Conservation (phyloP, 1,140 invertebrate genomes). For the Cotesia glomerata region DNA sequence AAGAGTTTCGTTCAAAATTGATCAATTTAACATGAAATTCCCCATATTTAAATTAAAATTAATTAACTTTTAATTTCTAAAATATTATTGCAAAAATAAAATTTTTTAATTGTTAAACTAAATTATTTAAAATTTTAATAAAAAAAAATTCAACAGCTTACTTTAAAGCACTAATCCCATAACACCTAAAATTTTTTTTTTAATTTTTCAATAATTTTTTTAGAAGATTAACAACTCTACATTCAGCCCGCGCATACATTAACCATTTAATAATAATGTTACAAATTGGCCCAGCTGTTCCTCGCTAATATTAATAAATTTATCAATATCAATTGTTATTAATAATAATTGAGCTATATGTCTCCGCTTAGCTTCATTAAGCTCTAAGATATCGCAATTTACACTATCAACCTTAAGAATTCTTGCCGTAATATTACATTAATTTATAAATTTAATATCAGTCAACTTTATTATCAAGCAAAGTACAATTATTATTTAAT, state of each 20-base stretch:
- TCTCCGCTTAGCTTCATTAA: slow-evolving; percentile 12
- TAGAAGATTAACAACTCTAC: background rate
- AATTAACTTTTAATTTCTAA: too few species aligned
- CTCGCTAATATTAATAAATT: background rate
- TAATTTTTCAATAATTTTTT: background rate
- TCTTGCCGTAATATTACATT: background rate
- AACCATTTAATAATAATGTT: background rate
- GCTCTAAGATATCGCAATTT: slow-evolving; percentile 17
- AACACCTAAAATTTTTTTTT: too few species aligned
- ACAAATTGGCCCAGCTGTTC: slow-evolving; percentile 10
- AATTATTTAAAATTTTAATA: too few species aligned
- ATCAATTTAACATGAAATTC: too few species aligned
- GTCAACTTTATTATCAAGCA: slow-evolving; percentile 27
- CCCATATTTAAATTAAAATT: too few species aligned
- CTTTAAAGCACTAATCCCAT: too few species aligned
- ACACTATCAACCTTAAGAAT: slow-evolving; percentile 11
- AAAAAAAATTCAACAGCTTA: too few species aligned
- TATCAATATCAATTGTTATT: too few species aligned
- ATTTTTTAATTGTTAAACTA: too few species aligned
- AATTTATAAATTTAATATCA: slow-evolving; percentile 25
- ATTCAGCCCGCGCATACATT: background rate
- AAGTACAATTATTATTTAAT: slow-evolving; percentile 7
- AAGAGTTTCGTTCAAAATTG: too few species aligned
- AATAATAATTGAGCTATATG: slow-evolving; percentile 17
- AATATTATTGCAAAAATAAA: too few species aligned